phyloP scores from a whole-genome alignment of 2,888 invertebrate species.

The Temnothorax ravouxi region DNA sequence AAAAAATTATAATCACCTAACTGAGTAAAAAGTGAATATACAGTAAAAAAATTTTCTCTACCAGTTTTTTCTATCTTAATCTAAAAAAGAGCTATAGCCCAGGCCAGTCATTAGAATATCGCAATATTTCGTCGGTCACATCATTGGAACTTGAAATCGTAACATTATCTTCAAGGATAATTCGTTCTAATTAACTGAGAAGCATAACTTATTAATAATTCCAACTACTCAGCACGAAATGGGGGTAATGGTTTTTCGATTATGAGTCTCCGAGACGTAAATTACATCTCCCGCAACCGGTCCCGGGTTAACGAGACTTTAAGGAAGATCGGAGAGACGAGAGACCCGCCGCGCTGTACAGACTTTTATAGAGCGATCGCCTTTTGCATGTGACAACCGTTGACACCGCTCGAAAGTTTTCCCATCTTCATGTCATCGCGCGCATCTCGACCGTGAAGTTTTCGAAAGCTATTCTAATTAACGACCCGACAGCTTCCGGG shows the following conservation, averaged over 20 bases:
- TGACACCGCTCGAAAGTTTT: constrained; percentile 63
- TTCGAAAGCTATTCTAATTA: constrained; percentile 68
- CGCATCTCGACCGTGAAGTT: constrained; percentile 50
- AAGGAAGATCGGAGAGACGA: not conserved
- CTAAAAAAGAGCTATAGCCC: not conserved
- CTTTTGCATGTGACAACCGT: constrained; percentile 41
- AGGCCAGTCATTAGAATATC: not conserved
- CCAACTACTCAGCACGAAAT: constrained; percentile 36
- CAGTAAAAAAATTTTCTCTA: not conserved
- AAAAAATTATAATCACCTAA: not conserved
- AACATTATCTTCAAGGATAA: not conserved
- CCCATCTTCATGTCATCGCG: constrained; percentile 49
- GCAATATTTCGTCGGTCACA: not conserved
- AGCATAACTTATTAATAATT: constrained; percentile 41
- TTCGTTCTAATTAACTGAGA: constrained; percentile 8
- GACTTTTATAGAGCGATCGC: constrained; percentile 25
- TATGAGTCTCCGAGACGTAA: constrained; percentile 22
- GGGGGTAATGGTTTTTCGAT: constrained; percentile 23
- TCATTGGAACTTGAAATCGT: not conserved
- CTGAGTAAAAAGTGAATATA: not conserved
- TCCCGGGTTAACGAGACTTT: constrained; percentile 44
- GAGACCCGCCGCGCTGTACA: not conserved
- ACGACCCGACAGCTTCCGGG: constrained; percentile 18
- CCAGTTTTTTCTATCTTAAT: not conserved
- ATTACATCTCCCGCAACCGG: constrained; percentile 24